Evolutionary conservation across 2,888 invertebrate species (phyloP), one percentile per base, ranked within the genome.

Genomic region (Abscondita cerata): DNA sequence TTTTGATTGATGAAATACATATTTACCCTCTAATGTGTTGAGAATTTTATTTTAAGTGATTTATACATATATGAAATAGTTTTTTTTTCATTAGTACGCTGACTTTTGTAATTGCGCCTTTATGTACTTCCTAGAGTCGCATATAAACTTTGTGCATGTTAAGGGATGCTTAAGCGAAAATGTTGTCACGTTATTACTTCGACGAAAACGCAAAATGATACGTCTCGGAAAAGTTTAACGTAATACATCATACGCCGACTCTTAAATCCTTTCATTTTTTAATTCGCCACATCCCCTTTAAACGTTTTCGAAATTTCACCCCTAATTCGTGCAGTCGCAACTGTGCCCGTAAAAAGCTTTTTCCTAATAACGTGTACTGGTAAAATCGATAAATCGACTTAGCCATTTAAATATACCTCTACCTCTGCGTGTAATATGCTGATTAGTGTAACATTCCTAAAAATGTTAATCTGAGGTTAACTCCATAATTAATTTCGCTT

Each of bases 401-500:
- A 19, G 36, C 52, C 47, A 52, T 57, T 55, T 44, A 60, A 51
- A 51, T 51, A 55, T 44, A 44, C n/a, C 36, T 13, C 44, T 44
- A 19, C 44, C 44, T 44, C 18, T 19, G 9, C 51, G 41, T 51
- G 38, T 40, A 56, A 47, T 55, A 60, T 52, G 52, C 61, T 61
- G 56, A 61, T 61, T 61, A 52, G 52, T 34, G 50, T 25, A 51
- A 48, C 47, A 62, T 57, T 62, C 33, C 52, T 50, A 62, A 62
- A 62, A 62, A 62, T 62, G 57, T 62, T 62, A 62, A 62, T 57
- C 62, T 53, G 53, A 58, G 57, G 62, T 58, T 62, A 62, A 62
- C 57, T 57, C 57, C 50, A 51, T 62, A 62, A 62, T 62, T 62
- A 62, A 62, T 62, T 62, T 62, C 62, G 57, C 62, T 53, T 53